phyloP scores from a whole-genome alignment of 2,888 invertebrate genomes.

The Hoplodrina ambigua region DNA sequence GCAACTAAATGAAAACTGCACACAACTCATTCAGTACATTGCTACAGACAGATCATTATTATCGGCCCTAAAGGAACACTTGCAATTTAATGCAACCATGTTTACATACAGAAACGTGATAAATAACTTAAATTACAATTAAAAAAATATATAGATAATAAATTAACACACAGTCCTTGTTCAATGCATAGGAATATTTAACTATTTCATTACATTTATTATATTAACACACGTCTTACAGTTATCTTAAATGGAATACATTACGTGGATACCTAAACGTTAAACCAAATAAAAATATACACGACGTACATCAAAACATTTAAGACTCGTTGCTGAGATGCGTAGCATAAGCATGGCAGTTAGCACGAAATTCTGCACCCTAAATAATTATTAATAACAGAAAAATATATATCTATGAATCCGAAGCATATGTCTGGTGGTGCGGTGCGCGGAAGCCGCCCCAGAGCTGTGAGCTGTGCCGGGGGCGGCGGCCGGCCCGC shows the following conservation, averaged over 20 bases:
- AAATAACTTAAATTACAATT: slow-evolving; percentile 87
- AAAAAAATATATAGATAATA: slow-evolving; percentile 84
- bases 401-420: slow-evolving; percentile 82
- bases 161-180: slow-evolving; percentile 89
- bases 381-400: slow-evolving; percentile 81
- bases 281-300: slow-evolving; percentile 78
- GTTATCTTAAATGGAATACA: slow-evolving; percentile 88
- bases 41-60: slow-evolving; percentile 82
- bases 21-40: slow-evolving; percentile 77
- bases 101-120: slow-evolving; percentile 76
- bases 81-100: slow-evolving; percentile 74
- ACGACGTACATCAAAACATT: slow-evolving; percentile 78
- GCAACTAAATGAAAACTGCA: slow-evolving; percentile 79
- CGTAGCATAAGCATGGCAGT: slow-evolving; percentile 88
- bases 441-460: slow-evolving; percentile 62
- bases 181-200: slow-evolving; percentile 85
- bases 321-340: slow-evolving; percentile 84
- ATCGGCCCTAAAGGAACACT: slow-evolving; percentile 75
- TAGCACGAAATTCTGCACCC: slow-evolving; percentile 89
- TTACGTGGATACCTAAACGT: slow-evolving; percentile 83
- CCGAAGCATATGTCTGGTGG: slow-evolving; percentile 77
- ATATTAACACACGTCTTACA: slow-evolving; percentile 85
- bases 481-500: slow-evolving; percentile 56
- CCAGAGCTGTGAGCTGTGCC: slow-evolving; percentile 23
- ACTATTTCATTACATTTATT: slow-evolving; percentile 82